Evolutionary conservation across 2,888 invertebrate species (phyloP), one percentile per base, ranked within the genome.

Genomic region (Sphecodes monilicornis): DNA sequence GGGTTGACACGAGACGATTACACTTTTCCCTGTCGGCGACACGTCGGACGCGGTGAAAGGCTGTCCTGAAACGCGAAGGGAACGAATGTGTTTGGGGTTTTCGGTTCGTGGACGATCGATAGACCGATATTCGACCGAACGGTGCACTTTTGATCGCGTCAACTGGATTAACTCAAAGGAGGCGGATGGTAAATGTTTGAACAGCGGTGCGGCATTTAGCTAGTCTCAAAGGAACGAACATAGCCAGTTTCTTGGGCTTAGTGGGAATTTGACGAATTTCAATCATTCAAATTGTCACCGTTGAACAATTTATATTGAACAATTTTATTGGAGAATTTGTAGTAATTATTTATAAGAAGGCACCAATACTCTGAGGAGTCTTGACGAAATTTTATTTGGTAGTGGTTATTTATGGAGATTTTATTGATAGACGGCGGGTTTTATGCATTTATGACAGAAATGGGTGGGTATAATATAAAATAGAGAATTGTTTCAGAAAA

Each of bases 1-100:
- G 11, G 11, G 54, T 74, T 80, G 76, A 85, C 76, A 66, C 76
- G 39, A 29, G 26, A 2, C 82, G 76, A 83, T 84, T 78, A 72
- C 72, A 54, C 66, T 84, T 78, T 84, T 81, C 70, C 82, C 70
- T 60, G 46, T 64, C 60, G 60, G 22, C 68, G 39, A 32, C 82
- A 29, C 41, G 76, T 74, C 80, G 22, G 3, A 69, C 36, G n/a
- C 32, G 46, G 39, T 57, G 72, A 76, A 81, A 83, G 22, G 70
- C 32, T 29, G 32, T 13, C 32, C 13, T 29, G 64, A 54, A 54
- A 54, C 54, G 54, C 43, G 41, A n/a, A 71, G 50, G 77, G 54
- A 68, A 78, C 43, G 50, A 32, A 22, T n/a, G 72, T 22, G 32
- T 68, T 73, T n/a, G 29, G 13, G 32, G 26, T 68, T 54, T 36